A percentile compares a stretch with the other conserved stretches of the same genome.
phyloP scores from a whole-genome alignment of 1,140 invertebrate genomes.

The Eupristina koningsbergeri region DNA sequence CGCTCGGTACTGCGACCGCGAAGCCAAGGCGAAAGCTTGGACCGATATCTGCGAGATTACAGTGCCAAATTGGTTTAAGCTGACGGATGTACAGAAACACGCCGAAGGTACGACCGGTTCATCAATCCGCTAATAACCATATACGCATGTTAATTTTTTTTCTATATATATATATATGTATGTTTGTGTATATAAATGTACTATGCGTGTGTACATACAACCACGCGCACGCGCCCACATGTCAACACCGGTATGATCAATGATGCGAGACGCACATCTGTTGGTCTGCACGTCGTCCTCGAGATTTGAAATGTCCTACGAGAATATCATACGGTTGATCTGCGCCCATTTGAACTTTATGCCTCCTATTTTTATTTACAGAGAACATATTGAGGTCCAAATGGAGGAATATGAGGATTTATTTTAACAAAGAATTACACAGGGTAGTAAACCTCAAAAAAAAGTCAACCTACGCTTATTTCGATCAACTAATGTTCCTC shows the following conservation, averaged over 20 bases:
- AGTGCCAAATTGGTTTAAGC: constrained; percentile 63
- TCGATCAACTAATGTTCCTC: constrained; percentile 65
- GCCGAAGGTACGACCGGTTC: constrained; percentile 62
- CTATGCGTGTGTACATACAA: no score
- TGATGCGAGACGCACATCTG: not conserved
- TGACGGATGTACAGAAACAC: constrained; percentile 64
- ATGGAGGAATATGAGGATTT: constrained; percentile 69
- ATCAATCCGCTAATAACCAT: no score
- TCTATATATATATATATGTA: no score
- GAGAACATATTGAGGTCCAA: constrained; percentile 66
- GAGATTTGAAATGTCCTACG: no score
- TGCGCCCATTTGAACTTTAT: not conserved
- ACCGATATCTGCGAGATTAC: constrained; percentile 66
- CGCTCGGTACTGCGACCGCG: constrained; percentile 67
- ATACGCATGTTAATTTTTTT: no score
- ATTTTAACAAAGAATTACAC: constrained; percentile 70
- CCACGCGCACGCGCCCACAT: no score
- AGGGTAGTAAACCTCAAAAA: no score
- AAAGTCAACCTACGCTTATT: constrained; percentile 62
- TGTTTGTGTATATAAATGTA: no score
- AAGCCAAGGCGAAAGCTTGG: constrained; percentile 67
- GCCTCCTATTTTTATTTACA: constrained; percentile 52
- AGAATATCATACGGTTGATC: not conserved
- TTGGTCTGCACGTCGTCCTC: not conserved
- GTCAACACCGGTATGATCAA: not conserved